Evolutionary conservation across 2,888 invertebrate genomes (phyloP).

Genomic region (Lasioglossum morio): DNA sequence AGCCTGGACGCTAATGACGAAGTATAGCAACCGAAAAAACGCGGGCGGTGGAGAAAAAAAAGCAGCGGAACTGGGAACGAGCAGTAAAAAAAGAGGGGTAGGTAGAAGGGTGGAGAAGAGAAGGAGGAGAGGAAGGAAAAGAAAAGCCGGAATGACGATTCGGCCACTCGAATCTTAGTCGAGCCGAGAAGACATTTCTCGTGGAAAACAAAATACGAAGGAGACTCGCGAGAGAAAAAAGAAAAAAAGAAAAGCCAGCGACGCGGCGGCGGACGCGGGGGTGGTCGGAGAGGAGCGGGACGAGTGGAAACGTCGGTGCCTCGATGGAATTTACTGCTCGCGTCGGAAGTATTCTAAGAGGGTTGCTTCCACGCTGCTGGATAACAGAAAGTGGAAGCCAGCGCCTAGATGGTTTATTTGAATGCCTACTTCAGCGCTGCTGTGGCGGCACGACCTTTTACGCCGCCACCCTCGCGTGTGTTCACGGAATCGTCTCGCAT

Average conservation of each 20-base stretch:
- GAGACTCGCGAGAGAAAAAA: conserved; percentile 23
- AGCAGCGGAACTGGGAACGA: conserved; percentile 45
- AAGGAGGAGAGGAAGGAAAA: conserved; percentile 46
- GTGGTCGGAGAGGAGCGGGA: conserved; percentile 25
- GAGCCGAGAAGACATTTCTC: conserved; percentile 60
- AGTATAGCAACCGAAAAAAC: background rate
- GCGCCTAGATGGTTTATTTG: conserved; percentile 80
- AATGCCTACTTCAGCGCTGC: conserved; percentile 78
- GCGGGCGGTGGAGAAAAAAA: background rate
- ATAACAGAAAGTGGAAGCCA: conserved; percentile 77
- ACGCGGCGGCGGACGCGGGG: background rate
- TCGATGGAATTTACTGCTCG: conserved; percentile 80
- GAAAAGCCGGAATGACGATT: conserved; percentile 46
- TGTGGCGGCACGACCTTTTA: conserved; percentile 61
- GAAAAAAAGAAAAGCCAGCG: no score
- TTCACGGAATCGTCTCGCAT: conserved; percentile 54
- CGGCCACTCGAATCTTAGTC: conserved; percentile 56
- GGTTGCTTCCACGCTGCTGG: conserved; percentile 80
- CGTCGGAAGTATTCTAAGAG: conserved; percentile 81
- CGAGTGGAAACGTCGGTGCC: conserved; percentile 69
- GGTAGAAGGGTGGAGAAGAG: background rate
- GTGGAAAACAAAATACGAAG: conserved; percentile 53
- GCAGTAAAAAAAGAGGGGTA: conserved; percentile 2
- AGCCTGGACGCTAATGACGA: background rate
- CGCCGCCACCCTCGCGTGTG: conserved; percentile 50